Base-by-base conservation (phyloP, 1,140 invertebrate genomes). In the Eriocheir sinensis region DNA sequence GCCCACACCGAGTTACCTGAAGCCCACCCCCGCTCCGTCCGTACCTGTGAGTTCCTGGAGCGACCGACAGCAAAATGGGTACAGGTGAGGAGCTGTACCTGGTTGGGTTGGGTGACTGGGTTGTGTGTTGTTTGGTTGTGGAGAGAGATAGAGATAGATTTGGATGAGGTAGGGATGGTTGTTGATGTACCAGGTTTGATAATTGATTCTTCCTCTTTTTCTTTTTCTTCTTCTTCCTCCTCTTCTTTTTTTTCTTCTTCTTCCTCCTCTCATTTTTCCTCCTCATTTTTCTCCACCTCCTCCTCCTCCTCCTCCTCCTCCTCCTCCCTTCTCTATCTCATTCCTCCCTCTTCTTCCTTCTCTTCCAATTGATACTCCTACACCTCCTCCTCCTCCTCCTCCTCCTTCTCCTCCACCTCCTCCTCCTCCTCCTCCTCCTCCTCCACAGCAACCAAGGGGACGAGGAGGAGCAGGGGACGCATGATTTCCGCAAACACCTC, bases 21-120 rank as follows among this genome's bases (percentile, higher is more conserved):
- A 94, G 38, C 27, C 53, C 3, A 34, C 89, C 30, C 34, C 89
- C 4, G 79, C 60, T 34, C 44, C 94, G 2, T 44, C 89, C 17
- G 94, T 94, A 9, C 89, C 86, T 34, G 89, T 94, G 8, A 94
- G 79, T 90, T 86, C 94, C 30, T 94, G 94, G 94, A 92, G 72
- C 36, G 94, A 94, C 0, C 86, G 89, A 91, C 79, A 94, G 27
- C 94, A 94, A 40, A 94, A 94, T 79, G 94, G 94, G 27, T 94
- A 94, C 94, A 94, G 48, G 93, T 94, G 32, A 85, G 41, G 3
- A 15, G 17, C 36, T 40, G n/a, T n/a, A n/a, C n/a, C n/a, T n/a
- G n/a, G 48, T 53, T 53, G 8, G 48, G 9, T 53, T 53, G 8
- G 2, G n/a, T n/a, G n/a, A n/a, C n/a, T n/a, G n/a, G 2, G 2